Evolutionary conservation across 1,140 invertebrate genomes (phyloP), one percentile per base, ranked within the genome.

Genomic region (Leptestheria dahalacensis): DNA sequence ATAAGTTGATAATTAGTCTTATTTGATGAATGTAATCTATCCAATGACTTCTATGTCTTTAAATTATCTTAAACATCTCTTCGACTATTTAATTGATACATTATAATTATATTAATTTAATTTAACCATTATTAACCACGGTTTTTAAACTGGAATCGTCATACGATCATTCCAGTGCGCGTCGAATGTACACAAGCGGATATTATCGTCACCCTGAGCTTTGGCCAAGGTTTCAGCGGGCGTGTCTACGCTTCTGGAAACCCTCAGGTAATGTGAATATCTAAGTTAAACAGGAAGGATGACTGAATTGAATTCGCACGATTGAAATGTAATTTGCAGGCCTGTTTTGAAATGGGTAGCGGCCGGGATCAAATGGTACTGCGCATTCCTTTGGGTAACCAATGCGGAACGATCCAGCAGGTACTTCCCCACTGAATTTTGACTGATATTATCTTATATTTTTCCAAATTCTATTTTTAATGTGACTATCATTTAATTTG

Each of bases 231-330:
- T 2, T 78, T 78, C 65, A 68, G 71, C 52, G 76, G 76, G 9
- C 68, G 76, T 3, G 71, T 78, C 0, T 78, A 76, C 63, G 74
- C 77, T n/a, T 75, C 74, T 48, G 74, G 75, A 12, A 78, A 75
- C 64, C 73, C 76, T 6, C 73, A 76, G 62, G 24, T 54, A 24
- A 51, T 48, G 20, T 23, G 12, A 6, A 48, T 51, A 1, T 15
- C 33, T 41, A 41, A 9, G 6, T 41, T n/a, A n/a, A n/a, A n/a
- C n/a, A n/a, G n/a, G n/a, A n/a, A n/a, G n/a, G n/a, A n/a, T n/a
- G n/a, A n/a, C n/a, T n/a, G n/a, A n/a, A n/a, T n/a, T n/a, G n/a
- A n/a, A n/a, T n/a, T n/a, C n/a, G n/a, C n/a, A n/a, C n/a, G n/a
- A n/a, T n/a, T n/a, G n/a, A n/a, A n/a, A n/a, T n/a, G n/a, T n/a